These are phyloP conservation scores for Chaetura pelagica DNA, from an alignment of 2,113 vertebrate species.

Conservation along the genomic window DNA sequence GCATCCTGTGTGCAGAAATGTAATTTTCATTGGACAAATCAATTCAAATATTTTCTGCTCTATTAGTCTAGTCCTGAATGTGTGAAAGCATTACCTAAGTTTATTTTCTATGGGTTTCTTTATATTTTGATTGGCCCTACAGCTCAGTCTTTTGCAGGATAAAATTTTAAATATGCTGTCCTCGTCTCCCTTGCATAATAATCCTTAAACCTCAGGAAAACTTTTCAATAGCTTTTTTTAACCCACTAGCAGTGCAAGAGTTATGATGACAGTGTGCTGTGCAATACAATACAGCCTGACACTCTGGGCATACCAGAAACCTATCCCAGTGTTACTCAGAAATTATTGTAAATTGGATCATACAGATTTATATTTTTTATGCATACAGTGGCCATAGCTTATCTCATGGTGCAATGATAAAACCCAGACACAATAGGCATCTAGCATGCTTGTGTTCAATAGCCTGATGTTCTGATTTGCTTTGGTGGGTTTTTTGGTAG, in stretches of 20 bases:
- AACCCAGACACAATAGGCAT: not conserved
- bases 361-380: not conserved
- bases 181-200: not conserved
- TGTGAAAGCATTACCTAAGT: not conserved
- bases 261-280: not conserved
- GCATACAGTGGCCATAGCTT: not conserved
- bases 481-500: too few relatives aligned
- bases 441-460: not conserved
- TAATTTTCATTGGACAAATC: not conserved
- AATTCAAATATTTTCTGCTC: not conserved
- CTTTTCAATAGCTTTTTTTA: not conserved
- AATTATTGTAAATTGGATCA: not conserved
- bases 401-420: not conserved
- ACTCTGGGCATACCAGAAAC: not conserved
- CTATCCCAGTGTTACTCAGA: not conserved
- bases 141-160: not conserved
- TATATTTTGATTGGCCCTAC: not conserved
- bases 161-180: not conserved
- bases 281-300: not conserved
- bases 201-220: not conserved
- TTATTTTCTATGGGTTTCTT: slow-evolving; percentile 12
- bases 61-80: not conserved
- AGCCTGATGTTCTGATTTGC: not conserved
- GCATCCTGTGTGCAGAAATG: not conserved
- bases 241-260: not conserved